Conservation (phyloP, 2,113 vertebrate species). For the Silurus asotus region DNA sequence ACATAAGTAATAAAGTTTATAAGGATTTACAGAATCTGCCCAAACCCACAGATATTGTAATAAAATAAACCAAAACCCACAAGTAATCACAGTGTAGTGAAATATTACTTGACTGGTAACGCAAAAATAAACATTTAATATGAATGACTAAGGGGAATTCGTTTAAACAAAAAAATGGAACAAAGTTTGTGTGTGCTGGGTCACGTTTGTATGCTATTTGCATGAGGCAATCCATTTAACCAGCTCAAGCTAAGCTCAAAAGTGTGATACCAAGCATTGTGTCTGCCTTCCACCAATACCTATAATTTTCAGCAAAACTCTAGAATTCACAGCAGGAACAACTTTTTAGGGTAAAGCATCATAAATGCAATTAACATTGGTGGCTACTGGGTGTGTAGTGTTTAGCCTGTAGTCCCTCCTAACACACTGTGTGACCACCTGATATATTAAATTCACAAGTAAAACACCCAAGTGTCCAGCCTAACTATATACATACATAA, state of each 20-base stretch:
- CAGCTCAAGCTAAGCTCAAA: constrained; percentile 65
- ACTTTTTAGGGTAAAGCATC: background rate
- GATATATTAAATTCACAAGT: too few relatives aligned
- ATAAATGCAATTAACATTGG: background rate
- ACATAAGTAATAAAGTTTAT: background rate
- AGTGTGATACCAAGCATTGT: constrained; percentile 64
- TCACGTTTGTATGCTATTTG: constrained; percentile 37
- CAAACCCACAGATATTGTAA: background rate
- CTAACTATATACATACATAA: background rate
- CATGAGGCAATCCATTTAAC: constrained; percentile 39
- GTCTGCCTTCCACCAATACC: constrained; percentile 3
- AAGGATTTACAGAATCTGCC: background rate
- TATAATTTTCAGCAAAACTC: constrained; percentile 10
- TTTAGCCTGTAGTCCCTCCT: too few relatives aligned
- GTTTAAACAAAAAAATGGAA: background rate
- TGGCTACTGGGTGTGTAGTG: too few relatives aligned
- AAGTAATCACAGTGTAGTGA: background rate
- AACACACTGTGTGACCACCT: too few relatives aligned
- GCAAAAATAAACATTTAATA: constrained; percentile 13
- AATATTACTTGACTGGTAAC: constrained; percentile 8
- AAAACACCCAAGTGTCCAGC: background rate
- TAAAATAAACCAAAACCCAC: background rate
- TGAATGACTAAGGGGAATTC: background rate
- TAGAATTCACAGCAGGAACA: background rate
- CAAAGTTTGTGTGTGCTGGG: constrained; percentile 19